Base-by-base conservation (phyloP, 2,888 invertebrate genomes). In the Agonopterix alstromeriana region DNA sequence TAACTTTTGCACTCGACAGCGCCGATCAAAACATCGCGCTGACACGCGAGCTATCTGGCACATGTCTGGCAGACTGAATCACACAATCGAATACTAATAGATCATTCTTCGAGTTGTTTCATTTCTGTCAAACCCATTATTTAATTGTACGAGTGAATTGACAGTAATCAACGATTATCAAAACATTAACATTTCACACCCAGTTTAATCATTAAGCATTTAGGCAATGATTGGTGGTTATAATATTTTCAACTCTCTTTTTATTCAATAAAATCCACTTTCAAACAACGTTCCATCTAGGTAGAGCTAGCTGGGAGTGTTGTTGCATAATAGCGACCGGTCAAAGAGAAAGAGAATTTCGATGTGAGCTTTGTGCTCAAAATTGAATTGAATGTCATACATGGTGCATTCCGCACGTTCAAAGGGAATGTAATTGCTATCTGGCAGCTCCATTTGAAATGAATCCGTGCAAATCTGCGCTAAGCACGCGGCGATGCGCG, bases 361-460 rank as follows among this genome's bases (percentile, higher is more conserved):
- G 67, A 75, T 74, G 77, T 69, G 69, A 70, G 79, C 82, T 83
- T 83, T 85, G 84, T 82, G 73, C 71, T 70, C 73, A 59, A 82
- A 85, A 86, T 84, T 84, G 77, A 84, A 86, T 84, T 79, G 82
- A 78, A 82, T 79, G 84, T 81, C 85, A 80, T 82, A 80, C 79
- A 77, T 77, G 75, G 78, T 77, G 77, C 81, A 83, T 84, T 79
- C 77, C 73, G 72, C 69, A 63, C 73, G 75, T 78, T 82, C 84
- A 87, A 86, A 87, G 85, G 81, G 77, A 84, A 77, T 80, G 82
- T 86, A 84, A 85, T 85, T 85, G 81, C 77, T 73, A 84, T 77
- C 77, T 73, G 82, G 69, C 80, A 70, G 82, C 79, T 82, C 78
- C 77, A 82, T 86, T 86, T 84, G 77, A 84, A 85, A 82, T 74